Evolutionary conservation across 2,797 vertebrate species (phyloP).

Genomic region (Coregonus ussuriensis): DNA sequence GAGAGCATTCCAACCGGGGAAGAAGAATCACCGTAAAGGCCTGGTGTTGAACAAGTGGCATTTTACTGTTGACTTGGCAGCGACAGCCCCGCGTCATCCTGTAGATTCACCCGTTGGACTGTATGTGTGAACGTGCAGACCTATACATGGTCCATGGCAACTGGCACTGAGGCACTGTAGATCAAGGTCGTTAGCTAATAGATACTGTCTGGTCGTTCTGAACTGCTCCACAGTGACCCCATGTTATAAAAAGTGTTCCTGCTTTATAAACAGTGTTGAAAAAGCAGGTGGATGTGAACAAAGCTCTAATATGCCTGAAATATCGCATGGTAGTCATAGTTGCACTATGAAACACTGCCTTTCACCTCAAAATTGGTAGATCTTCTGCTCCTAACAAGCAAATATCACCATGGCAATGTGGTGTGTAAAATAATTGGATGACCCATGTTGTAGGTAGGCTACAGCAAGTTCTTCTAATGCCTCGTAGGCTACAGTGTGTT

Average conservation of each 20-base stretch:
- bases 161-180: not conserved
- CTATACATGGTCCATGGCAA: not conserved
- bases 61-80: slow-evolving; percentile 8
- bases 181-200: not conserved
- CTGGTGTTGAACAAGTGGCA: not conserved
- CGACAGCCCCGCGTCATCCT: not conserved
- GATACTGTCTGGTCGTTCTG: not conserved
- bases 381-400: not conserved
- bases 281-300: not conserved
- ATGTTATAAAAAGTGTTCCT: not conserved
- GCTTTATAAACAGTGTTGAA: not conserved
- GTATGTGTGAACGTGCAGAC: not conserved
- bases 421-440: not conserved
- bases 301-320: not conserved
- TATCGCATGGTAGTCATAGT: not conserved
- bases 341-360: not conserved
- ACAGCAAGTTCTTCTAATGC: not conserved
- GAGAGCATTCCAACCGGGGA: not conserved
- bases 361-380: too few relatives aligned
- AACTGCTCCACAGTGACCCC: not conserved
- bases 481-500: not conserved
- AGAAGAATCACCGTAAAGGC: not conserved
- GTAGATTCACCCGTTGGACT: not conserved
- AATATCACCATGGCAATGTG: not conserved
- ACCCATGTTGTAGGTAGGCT: not conserved